phyloP scores from a whole-genome alignment of 2,888 invertebrate genomes.

The Orthosia gracilis region DNA sequence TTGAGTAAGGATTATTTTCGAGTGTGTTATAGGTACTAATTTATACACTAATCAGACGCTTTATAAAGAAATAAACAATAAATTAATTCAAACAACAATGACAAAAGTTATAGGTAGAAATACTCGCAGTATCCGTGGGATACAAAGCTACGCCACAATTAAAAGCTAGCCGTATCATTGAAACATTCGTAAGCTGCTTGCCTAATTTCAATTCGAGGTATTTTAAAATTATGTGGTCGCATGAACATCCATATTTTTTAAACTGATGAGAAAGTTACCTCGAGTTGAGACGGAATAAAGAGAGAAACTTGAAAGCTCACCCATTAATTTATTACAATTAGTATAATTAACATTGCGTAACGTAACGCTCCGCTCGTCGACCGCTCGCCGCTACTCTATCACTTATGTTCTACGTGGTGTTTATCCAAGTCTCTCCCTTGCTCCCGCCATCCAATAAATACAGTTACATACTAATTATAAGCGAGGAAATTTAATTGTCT shows the following conservation, averaged over 20 bases:
- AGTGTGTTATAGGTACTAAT: conserved; percentile 43
- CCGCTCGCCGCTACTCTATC: conserved; percentile 67
- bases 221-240: conserved; percentile 62
- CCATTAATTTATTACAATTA: conserved; percentile 84
- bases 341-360: conserved; percentile 85
- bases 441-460: conserved; percentile 68
- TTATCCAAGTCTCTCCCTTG: conserved; percentile 63
- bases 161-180: conserved; percentile 36
- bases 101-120: conserved; percentile 38
- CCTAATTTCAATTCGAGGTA: conserved; percentile 61
- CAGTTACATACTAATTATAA: conserved; percentile 72
- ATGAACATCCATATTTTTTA: conserved; percentile 66
- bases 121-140: conserved; percentile 35
- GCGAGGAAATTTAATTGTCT: conserved; percentile 70
- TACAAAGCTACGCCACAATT: conserved; percentile 23
- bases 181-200: conserved; percentile 43
- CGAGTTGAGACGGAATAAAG: conserved; percentile 64
- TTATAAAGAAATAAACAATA: conserved; percentile 48
- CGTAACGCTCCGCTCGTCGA: conserved; percentile 75
- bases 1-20: background rate
- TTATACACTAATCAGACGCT: conserved; percentile 41
- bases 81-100: conserved; percentile 56
- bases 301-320: conserved; percentile 79
- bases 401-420: conserved; percentile 50
- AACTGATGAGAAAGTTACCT: conserved; percentile 72